Evolutionary conservation across 2,797 vertebrate species (phyloP).

Genomic region (Cossypha dichroa): DNA sequence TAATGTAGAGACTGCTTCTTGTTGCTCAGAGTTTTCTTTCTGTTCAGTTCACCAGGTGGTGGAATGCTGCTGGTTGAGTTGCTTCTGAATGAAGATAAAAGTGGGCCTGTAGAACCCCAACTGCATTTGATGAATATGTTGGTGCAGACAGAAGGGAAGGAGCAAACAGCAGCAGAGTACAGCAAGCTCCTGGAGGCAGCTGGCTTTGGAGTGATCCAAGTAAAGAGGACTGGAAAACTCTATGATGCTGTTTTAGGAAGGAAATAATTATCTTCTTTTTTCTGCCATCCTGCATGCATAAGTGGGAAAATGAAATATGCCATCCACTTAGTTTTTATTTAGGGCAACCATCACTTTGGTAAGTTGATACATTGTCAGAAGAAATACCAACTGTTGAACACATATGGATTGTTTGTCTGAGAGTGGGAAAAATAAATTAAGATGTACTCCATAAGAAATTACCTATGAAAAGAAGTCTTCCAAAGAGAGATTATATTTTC

Average conservation of each 20-base stretch:
- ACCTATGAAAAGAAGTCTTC: background rate
- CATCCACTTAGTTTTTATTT: background rate
- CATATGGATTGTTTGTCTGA: background rate
- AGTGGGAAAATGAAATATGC: background rate
- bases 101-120: constrained; percentile 82
- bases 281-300: background rate
- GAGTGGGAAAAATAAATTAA: background rate
- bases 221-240: constrained; percentile 80
- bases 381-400: background rate
- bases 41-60: constrained; percentile 39
- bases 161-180: constrained; percentile 67
- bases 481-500: background rate
- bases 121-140: constrained; percentile 88
- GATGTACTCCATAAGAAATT: background rate
- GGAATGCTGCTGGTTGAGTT: constrained; percentile 72
- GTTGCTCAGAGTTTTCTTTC: background rate
- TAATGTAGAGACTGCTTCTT: background rate
- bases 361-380: background rate
- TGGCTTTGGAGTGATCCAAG: constrained; percentile 77
- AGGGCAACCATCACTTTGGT: background rate
- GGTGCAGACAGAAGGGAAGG: constrained; percentile 87
- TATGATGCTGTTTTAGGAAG: constrained; percentile 78
- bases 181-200: constrained; percentile 61
- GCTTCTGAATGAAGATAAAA: constrained; percentile 69
- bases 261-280: constrained; percentile 59